phyloP scores from a whole-genome alignment of 2,888 invertebrate genomes.

The Aproaerema taeniolella region DNA sequence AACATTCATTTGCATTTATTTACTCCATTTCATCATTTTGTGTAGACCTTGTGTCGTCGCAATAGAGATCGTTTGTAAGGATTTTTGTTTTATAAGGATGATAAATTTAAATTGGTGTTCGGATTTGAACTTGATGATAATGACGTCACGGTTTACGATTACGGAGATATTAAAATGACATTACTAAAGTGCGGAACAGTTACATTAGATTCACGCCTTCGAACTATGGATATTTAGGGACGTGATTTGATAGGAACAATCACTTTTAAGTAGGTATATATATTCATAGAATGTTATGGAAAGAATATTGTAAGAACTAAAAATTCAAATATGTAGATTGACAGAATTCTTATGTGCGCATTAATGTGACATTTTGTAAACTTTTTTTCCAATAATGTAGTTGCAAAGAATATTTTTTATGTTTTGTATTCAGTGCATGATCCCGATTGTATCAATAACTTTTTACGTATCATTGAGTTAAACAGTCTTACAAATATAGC shows the following conservation, averaged over 20 bases:
- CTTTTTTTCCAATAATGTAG: too few relatives aligned
- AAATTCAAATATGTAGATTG: too few relatives aligned
- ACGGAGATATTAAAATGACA: constrained; percentile 68
- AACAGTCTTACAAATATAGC: too few relatives aligned
- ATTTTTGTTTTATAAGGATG: neutral
- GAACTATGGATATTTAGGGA: constrained; percentile 40
- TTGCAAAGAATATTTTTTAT: too few relatives aligned
- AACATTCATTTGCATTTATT: constrained; percentile 8
- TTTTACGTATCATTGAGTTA: too few relatives aligned
- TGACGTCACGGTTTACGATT: constrained; percentile 65
- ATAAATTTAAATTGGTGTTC: constrained; percentile 20
- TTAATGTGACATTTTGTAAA: too few relatives aligned
- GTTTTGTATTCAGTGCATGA: too few relatives aligned
- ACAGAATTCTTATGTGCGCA: too few relatives aligned
- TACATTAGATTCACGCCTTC: constrained; percentile 60
- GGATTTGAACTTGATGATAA: constrained; percentile 40
- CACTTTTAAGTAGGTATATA: too few relatives aligned
- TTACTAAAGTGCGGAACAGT: constrained; percentile 60
- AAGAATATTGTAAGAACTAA: too few relatives aligned
- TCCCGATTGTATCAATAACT: too few relatives aligned
- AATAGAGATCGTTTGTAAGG: constrained; percentile 14
- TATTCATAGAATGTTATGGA: too few relatives aligned
- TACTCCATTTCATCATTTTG: constrained; percentile 15
- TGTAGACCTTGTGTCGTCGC: constrained; percentile 23
- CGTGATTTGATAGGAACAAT: constrained; percentile 25